Conservation (phyloP, 2,113 vertebrate genomes). For the Notiomystis cincta region DNA sequence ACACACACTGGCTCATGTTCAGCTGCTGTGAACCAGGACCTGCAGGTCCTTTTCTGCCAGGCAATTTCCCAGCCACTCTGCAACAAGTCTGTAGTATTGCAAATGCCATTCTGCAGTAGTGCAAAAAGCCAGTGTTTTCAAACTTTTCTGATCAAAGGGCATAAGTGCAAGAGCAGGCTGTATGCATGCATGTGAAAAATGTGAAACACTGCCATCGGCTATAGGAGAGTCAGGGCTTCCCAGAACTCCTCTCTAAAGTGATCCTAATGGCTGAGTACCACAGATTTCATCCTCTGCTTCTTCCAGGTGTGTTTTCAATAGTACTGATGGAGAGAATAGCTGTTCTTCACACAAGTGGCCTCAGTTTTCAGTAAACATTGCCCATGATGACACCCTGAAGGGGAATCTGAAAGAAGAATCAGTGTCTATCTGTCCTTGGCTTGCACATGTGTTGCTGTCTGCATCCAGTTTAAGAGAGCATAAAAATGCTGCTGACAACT, state of each 20-base stretch:
- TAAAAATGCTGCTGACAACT: not conserved
- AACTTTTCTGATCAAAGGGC: not conserved
- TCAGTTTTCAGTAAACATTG: slow-evolving; percentile 10
- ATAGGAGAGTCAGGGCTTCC: not conserved
- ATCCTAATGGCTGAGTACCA: not conserved
- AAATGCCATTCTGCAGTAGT: not conserved
- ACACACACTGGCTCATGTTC: not conserved
- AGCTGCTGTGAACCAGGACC: not conserved
- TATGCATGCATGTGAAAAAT: not conserved
- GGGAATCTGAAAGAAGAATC: not conserved
- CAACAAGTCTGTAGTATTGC: not conserved
- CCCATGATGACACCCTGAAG: not conserved
- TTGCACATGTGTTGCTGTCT: not conserved
- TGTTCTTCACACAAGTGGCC: not conserved
- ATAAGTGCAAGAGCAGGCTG: not conserved
- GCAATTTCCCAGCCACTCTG: not conserved
- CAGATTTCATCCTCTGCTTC: not conserved
- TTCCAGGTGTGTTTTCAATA: not conserved
- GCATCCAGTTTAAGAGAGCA: not conserved
- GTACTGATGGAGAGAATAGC: not conserved
- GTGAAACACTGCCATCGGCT: not conserved
- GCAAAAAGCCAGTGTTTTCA: not conserved
- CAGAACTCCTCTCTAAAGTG: not conserved
- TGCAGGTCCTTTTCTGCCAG: not conserved
- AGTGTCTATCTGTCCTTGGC: not conserved